phyloP scores from a whole-genome alignment of 2,888 invertebrate genomes.

The Amphimallon solstitiale region DNA sequence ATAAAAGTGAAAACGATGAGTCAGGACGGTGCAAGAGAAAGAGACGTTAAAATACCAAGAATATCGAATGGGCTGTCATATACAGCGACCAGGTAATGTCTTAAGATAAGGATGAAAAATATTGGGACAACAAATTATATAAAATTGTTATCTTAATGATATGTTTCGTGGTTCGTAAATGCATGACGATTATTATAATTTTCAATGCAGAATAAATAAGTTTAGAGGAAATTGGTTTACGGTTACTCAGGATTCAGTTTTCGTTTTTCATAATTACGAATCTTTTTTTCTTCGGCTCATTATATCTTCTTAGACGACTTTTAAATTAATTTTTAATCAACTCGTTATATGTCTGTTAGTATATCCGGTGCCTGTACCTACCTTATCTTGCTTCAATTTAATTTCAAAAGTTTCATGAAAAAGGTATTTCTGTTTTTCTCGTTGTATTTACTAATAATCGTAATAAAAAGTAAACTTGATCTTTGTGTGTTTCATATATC shows the following conservation, averaged over 20 bases:
- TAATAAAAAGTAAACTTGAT: too few relatives aligned
- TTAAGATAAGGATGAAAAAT: conserved; percentile 30
- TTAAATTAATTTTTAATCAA: conserved; percentile 35
- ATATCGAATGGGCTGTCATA: background rate
- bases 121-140: conserved; percentile 40
- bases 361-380: conserved; percentile 9
- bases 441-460: too few relatives aligned
- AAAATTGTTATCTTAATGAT: conserved; percentile 42
- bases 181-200: conserved; percentile 41
- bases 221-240: conserved; percentile 42
- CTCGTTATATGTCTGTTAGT: conserved; percentile 9
- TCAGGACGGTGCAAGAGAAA: background rate
- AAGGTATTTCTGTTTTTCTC: too few relatives aligned
- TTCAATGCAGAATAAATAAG: conserved; percentile 43
- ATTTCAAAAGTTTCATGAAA: too few relatives aligned
- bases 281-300: background rate
- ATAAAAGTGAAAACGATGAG: background rate
- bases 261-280: conserved; percentile 25
- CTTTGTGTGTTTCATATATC: too few relatives aligned
- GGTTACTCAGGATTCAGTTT: conserved; percentile 13
- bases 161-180: conserved; percentile 39
- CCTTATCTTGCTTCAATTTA: too few relatives aligned
- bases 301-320: conserved; percentile 1
- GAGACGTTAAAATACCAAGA: background rate
- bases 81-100: background rate